phyloP scores from a whole-genome alignment of 2,797 vertebrate genomes.

The Sebastes miniatus region DNA sequence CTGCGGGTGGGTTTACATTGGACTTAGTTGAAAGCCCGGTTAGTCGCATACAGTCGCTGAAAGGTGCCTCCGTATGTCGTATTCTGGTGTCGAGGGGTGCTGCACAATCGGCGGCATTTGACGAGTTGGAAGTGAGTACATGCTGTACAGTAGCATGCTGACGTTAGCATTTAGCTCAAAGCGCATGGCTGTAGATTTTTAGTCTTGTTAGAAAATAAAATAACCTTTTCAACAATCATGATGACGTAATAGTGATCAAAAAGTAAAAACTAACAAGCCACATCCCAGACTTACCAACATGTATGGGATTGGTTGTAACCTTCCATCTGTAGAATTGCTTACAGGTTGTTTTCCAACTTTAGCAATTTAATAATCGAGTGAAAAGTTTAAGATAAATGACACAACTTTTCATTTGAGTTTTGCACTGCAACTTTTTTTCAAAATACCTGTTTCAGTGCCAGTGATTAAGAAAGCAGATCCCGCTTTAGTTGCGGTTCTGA shows the following conservation, averaged over 20 bases:
- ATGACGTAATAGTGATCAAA: background rate
- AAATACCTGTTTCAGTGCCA: background rate
- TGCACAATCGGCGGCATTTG: no score
- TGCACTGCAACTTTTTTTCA: background rate
- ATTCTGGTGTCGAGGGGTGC: no score
- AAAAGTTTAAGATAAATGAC: background rate
- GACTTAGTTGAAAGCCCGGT: no score
- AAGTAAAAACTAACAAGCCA: background rate
- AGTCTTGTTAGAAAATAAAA: background rate
- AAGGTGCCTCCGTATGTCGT: no score
- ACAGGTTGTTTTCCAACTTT: background rate
- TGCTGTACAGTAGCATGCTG: no score
- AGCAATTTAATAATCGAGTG: background rate
- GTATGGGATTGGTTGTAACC: background rate
- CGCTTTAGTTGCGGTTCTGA: background rate
- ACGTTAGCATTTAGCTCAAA: background rate
- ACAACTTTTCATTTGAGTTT: background rate
- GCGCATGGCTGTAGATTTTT: background rate
- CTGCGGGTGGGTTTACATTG: no score
- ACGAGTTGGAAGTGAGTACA: no score
- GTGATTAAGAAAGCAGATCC: conserved; percentile 22
- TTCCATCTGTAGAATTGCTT: background rate
- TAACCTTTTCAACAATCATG: background rate
- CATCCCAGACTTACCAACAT: background rate
- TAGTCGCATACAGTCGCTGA: no score